These are phyloP conservation scores for Sebastes diploproa DNA, from an alignment of 2,797 vertebrate genomes.

Conservation along the genomic window DNA sequence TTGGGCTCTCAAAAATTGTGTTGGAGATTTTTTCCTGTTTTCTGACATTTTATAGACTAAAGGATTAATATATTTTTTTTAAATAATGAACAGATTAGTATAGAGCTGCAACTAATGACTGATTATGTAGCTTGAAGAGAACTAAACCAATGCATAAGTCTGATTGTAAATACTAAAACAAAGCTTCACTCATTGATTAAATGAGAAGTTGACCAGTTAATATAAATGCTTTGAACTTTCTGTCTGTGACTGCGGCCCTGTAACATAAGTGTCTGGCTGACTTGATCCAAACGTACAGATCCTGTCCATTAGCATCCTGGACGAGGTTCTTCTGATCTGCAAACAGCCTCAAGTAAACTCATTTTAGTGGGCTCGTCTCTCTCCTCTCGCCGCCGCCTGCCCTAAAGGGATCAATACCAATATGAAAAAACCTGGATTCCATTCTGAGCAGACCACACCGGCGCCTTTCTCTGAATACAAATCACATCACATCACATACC, in stretches of 20 bases:
- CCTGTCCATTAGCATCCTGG: constrained; percentile 80
- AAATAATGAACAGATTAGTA: not conserved
- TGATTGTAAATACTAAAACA: constrained; percentile 23
- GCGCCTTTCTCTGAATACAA: constrained; percentile 80
- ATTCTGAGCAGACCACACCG: constrained; percentile 79
- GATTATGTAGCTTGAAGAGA: not conserved
- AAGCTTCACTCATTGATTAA: constrained; percentile 35
- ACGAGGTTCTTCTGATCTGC: constrained; percentile 81
- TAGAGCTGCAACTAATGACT: not conserved
- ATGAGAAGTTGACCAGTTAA: constrained; percentile 25
- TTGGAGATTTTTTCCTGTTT: too few species aligned
- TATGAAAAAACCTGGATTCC: constrained; percentile 85
- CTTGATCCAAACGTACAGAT: constrained; percentile 59
- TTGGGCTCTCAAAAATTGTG: too few species aligned
- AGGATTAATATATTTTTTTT: not conserved
- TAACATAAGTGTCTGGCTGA: constrained; percentile 57
- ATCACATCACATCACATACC: constrained; percentile 74
- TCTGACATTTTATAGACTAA: not conserved
- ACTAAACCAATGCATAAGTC: constrained; percentile 16
- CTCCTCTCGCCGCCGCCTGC: constrained; percentile 64
- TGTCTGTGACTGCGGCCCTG: constrained; percentile 3
- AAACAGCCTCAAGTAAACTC: constrained; percentile 83
- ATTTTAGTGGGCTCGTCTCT: constrained; percentile 77
- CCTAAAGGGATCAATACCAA: constrained; percentile 85
- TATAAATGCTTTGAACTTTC: constrained; percentile 43